Conservation (phyloP, 2,888 invertebrate genomes). For the Hemaris fuciformis region DNA sequence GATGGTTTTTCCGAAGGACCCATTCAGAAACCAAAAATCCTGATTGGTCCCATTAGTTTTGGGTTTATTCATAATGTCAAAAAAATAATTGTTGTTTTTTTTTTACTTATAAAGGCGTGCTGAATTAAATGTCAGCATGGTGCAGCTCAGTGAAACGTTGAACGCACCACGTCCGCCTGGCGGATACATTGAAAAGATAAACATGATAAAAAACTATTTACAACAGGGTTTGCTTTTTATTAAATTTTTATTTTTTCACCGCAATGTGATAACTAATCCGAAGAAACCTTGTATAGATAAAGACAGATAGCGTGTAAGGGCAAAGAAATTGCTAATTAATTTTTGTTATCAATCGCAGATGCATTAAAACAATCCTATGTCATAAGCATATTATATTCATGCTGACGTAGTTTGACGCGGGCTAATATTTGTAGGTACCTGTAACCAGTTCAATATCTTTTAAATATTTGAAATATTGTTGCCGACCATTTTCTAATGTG, state of each 20-base stretch:
- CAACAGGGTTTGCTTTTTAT: neutral
- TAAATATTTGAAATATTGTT: too few relatives aligned
- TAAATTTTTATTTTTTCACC: neutral
- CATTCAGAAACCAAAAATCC: too few relatives aligned
- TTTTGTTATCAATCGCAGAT: neutral
- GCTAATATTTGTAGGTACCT: too few relatives aligned
- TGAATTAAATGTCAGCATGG: neutral
- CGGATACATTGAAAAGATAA: neutral
- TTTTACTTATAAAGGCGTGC: neutral
- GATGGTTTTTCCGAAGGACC: too few relatives aligned
- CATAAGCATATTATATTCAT: too few relatives aligned
- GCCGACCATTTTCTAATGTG: too few relatives aligned
- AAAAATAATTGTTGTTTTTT: too few relatives aligned
- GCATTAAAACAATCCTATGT: neutral
- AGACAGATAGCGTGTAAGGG: neutral
- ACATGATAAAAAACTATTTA: neutral
- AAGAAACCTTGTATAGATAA: neutral
- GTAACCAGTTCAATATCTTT: too few relatives aligned
- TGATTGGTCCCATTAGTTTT: too few relatives aligned
- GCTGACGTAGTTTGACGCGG: too few relatives aligned
- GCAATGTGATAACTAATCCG: neutral
- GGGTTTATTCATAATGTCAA: too few relatives aligned
- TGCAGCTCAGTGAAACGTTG: neutral
- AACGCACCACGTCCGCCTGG: neutral
- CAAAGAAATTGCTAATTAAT: neutral